Conservation (phyloP, 37 sponge, comb jelly and placozoan species). For the Crambe crambe region DNA sequence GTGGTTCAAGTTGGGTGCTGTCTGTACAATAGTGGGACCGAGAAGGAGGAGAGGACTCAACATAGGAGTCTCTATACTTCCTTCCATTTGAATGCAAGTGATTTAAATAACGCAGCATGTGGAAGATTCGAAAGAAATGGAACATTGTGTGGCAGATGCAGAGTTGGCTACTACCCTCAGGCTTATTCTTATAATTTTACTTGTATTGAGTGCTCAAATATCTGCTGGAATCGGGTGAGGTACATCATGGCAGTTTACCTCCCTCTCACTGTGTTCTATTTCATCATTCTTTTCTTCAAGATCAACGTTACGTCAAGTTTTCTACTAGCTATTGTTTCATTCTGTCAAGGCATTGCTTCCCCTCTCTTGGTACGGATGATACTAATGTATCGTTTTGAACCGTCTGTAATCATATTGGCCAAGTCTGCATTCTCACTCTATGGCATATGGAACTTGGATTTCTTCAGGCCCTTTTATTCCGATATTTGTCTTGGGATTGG, state of each 20-base stretch:
- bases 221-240: background rate
- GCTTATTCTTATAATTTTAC: conserved; percentile 34
- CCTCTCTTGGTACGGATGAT: conserved; percentile 17
- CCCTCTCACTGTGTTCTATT: conserved; percentile 54
- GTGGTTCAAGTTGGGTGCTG: background rate
- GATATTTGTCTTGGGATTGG: too few species aligned
- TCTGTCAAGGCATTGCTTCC: conserved; percentile 35
- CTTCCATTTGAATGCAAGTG: background rate
- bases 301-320: conserved; percentile 39
- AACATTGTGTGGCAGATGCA: conserved; percentile 42
- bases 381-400: background rate
- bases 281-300: conserved; percentile 54
- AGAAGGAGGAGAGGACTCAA: too few species aligned
- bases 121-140: background rate
- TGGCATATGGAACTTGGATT: too few species aligned
- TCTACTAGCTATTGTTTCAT: conserved; percentile 51
- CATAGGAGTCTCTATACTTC: too few species aligned
- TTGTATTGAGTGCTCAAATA: conserved; percentile 5
- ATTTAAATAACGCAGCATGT: background rate
- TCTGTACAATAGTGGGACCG: too few species aligned
- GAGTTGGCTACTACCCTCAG: background rate
- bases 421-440: too few species aligned
- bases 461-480: too few species aligned
- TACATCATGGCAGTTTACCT: conserved; percentile 5
- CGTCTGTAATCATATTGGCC: too few species aligned